Evolutionary conservation across 2,888 invertebrate species (phyloP).

Genomic region (Mycalesis mineus): DNA sequence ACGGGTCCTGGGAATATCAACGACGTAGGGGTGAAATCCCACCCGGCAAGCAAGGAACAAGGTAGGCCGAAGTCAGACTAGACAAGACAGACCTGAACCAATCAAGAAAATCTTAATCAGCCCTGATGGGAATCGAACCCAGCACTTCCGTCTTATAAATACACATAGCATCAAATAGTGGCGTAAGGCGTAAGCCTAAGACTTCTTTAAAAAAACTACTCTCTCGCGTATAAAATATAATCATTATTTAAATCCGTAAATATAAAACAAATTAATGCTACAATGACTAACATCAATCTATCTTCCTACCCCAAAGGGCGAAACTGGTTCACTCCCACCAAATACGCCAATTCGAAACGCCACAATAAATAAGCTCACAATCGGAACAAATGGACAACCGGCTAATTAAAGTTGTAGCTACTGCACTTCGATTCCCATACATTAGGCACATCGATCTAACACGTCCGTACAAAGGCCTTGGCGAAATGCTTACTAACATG

Average conservation of each 20-base stretch:
- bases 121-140: too few relatives aligned
- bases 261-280: slow-evolving; percentile 13
- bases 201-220: too few relatives aligned
- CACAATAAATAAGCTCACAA: slow-evolving; percentile 71
- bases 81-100: too few relatives aligned
- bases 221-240: too few relatives aligned
- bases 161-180: too few relatives aligned
- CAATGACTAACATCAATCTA: slow-evolving; percentile 24
- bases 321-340: slow-evolving; percentile 35
- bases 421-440: slow-evolving; percentile 70
- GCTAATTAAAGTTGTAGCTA: slow-evolving; percentile 63
- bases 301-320: slow-evolving; percentile 26
- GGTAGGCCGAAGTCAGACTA: too few relatives aligned
- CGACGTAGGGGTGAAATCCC: too few relatives aligned
- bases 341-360: slow-evolving; percentile 50
- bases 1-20: too few relatives aligned
- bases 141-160: too few relatives aligned
- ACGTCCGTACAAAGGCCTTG: slow-evolving; percentile 66
- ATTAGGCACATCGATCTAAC: slow-evolving; percentile 73
- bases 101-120: too few relatives aligned
- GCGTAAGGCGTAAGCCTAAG: too few relatives aligned
- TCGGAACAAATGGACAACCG: slow-evolving; percentile 76
- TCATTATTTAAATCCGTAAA: neutral
- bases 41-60: too few relatives aligned
- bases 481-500: slow-evolving; percentile 66